Evolutionary conservation across 2,113 vertebrate species (phyloP).

Genomic region (Psophia crepitans): DNA sequence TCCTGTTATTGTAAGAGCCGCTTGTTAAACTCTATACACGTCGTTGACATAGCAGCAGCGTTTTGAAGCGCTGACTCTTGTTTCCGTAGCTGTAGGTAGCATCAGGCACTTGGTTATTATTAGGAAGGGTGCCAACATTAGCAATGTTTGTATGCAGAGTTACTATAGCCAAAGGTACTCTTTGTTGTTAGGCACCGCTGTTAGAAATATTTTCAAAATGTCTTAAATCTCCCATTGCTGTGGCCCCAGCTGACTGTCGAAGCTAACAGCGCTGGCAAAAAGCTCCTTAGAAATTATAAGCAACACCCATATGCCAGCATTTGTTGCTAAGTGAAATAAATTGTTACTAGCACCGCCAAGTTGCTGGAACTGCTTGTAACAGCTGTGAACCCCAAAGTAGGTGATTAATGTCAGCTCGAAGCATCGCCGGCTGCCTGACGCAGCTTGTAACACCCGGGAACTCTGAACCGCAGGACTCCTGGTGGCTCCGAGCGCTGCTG

Average conservation of each 20-base stretch:
- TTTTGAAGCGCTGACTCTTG: slow-evolving; percentile 25
- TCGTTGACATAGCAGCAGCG: background rate
- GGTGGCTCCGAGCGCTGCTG: background rate
- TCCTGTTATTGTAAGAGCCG: background rate
- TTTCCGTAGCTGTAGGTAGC: slow-evolving; percentile 22
- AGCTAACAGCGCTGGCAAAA: background rate
- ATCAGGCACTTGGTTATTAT: slow-evolving; percentile 2
- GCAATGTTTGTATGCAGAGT: background rate
- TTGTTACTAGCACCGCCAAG: background rate
- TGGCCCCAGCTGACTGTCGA: background rate
- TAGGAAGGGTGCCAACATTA: background rate
- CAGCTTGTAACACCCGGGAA: background rate
- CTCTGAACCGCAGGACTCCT: background rate
- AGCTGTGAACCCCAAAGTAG: slow-evolving; percentile 22
- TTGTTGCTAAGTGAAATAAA: slow-evolving; percentile 49
- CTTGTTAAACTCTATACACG: background rate
- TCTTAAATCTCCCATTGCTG: background rate
- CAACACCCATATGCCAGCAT: background rate
- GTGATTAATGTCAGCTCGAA: background rate
- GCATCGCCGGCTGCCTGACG: background rate
- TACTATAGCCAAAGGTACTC: background rate
- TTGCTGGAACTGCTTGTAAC: background rate
- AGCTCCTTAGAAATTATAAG: slow-evolving; percentile 2
- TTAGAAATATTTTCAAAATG: background rate
- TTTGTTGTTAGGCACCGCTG: background rate